Evolutionary conservation across 2,888 invertebrate species (phyloP).

Genomic region (Calameuta idolon): DNA sequence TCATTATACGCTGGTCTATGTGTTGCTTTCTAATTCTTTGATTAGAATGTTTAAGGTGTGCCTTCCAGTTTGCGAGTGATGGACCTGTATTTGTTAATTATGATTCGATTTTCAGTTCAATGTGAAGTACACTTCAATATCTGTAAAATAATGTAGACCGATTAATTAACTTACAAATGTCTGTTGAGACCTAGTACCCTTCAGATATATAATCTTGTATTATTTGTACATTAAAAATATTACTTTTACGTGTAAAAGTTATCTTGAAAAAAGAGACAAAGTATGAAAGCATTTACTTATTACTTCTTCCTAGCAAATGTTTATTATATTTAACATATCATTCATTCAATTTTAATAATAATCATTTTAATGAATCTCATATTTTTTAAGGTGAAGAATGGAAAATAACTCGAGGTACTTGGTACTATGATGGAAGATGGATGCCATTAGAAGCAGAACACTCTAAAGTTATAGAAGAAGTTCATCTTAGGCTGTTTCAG

Average conservation of each 20-base stretch:
- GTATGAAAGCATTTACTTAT: neutral
- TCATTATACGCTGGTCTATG: neutral
- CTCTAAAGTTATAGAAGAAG: slow-evolving; percentile 72
- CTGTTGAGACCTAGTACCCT: neutral
- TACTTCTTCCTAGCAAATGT: neutral
- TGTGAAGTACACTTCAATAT: neutral
- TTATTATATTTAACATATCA: slow-evolving; percentile 2
- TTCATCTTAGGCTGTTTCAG: slow-evolving; percentile 72
- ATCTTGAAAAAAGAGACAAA: neutral
- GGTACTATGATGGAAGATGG: slow-evolving; percentile 76
- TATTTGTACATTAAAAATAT: neutral
- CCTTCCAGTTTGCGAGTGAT: neutral
- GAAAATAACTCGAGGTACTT: slow-evolving; percentile 73
- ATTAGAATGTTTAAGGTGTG: neutral
- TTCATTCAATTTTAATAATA: slow-evolving; percentile 10
- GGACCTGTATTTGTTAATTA: neutral
- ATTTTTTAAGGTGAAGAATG: slow-evolving; percentile 69
- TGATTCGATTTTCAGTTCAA: neutral
- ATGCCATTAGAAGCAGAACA: slow-evolving; percentile 73
- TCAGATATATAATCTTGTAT: neutral
- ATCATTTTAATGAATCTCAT: neutral
- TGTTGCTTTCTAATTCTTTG: neutral
- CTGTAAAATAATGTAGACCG: neutral
- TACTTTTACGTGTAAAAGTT: neutral
- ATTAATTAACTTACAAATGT: neutral